Conservation (phyloP, 2,888 invertebrate genomes). For the Hemistola chrysoprasaria region DNA sequence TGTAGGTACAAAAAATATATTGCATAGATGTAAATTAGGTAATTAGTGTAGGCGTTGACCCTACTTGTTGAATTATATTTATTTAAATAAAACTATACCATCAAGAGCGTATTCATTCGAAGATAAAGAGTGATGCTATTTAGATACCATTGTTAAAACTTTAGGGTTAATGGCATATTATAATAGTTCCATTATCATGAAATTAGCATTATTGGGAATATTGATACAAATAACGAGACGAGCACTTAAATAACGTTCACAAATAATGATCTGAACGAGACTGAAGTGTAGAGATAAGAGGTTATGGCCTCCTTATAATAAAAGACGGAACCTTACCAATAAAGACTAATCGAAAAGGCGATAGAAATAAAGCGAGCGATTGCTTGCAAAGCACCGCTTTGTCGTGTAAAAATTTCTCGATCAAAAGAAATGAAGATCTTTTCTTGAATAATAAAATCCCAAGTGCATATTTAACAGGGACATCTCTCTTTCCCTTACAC, state of each 20-base stretch:
- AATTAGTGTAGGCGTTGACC: too few species aligned
- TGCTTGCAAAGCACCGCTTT: conserved; percentile 21
- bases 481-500: conserved; percentile 12
- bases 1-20: too few species aligned
- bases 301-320: conserved; percentile 21
- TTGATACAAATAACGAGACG: neutral
- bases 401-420: conserved; percentile 19
- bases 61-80: too few species aligned
- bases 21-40: too few species aligned
- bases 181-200: too few species aligned
- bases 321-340: conserved; percentile 21
- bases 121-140: neutral
- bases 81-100: too few species aligned
- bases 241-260: conserved; percentile 3
- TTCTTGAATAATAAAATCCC: conserved; percentile 19
- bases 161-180: too few species aligned
- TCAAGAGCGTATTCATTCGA: conserved; percentile 7
- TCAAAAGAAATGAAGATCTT: conserved; percentile 20
- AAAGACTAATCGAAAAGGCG: conserved; percentile 22
- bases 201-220: too few species aligned
- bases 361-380: conserved; percentile 22
- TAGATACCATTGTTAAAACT: too few species aligned
- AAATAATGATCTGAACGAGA: conserved; percentile 17
- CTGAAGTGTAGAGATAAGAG: conserved; percentile 16
- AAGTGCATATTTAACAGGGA: conserved; percentile 14